Evolutionary conservation across 2,113 vertebrate species (phyloP).

Genomic region (Platysternon megacephalum): DNA sequence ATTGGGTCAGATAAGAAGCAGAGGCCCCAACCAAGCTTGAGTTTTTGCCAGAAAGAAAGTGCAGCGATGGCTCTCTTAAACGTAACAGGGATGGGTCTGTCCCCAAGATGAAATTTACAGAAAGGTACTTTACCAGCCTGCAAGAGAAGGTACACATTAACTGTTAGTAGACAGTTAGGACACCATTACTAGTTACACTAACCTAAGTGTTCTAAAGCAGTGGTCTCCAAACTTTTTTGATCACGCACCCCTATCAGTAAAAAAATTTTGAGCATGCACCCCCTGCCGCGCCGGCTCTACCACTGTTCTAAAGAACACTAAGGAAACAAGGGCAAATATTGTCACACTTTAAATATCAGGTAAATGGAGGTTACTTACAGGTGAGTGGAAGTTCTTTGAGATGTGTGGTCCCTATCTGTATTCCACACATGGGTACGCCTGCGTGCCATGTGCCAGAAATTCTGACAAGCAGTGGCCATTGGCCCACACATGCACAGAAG

Average conservation of each 20-base stretch:
- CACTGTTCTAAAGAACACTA: neutral
- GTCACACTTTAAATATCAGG: neutral
- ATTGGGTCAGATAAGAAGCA: conserved; percentile 98
- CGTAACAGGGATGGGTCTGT: conserved; percentile 96
- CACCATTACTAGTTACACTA: fast-evolving
- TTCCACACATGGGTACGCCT: neutral
- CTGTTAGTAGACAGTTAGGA: neutral
- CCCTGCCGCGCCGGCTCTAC: too few species aligned
- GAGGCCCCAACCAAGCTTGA: conserved; percentile 95
- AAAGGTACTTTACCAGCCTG: conserved; percentile 97
- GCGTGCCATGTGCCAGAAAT: neutral
- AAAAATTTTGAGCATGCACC: too few species aligned
- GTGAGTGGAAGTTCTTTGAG: neutral
- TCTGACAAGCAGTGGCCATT: neutral
- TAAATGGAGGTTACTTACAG: neutral
- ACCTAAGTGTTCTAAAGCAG: neutral
- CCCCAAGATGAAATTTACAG: conserved; percentile 98
- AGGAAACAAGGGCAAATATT: neutral
- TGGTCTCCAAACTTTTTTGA: too few species aligned
- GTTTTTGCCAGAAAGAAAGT: conserved; percentile 97
- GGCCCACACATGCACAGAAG: neutral
- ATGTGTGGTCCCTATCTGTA: neutral
- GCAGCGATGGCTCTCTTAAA: conserved; percentile 98
- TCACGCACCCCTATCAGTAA: too few species aligned
- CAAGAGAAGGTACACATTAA: neutral